Evolutionary conservation across 1,140 invertebrate species (phyloP).

Genomic region (Probaryconus sp.): DNA sequence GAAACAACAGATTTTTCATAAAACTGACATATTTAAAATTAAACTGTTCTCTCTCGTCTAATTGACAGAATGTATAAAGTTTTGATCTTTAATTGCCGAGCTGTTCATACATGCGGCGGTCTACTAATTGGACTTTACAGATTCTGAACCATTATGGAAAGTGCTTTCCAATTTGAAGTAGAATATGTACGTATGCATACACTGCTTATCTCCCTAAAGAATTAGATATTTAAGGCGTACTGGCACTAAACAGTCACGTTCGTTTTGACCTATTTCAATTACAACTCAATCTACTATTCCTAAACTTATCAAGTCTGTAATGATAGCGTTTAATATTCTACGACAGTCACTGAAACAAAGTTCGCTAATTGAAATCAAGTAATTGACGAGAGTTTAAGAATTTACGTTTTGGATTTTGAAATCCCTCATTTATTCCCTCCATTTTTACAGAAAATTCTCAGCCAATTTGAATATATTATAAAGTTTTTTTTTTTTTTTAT

Average conservation of each 20-base stretch:
- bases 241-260: background rate
- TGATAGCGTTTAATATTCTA: too few species aligned
- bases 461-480: too few species aligned
- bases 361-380: too few species aligned
- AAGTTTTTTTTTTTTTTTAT: too few species aligned
- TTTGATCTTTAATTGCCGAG: slow-evolving; percentile 34
- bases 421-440: too few species aligned
- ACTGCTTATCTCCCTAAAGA: slow-evolving; percentile 16
- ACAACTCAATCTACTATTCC: too few species aligned
- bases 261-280: background rate
- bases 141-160: slow-evolving; percentile 48
- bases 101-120: slow-evolving; percentile 16
- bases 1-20: background rate
- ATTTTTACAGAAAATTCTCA: too few species aligned
- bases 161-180: slow-evolving; percentile 43
- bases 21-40: slow-evolving; percentile 15
- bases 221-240: slow-evolving; percentile 19
- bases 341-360: too few species aligned
- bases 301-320: too few species aligned
- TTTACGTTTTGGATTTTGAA: too few species aligned
- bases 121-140: slow-evolving; percentile 48
- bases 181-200: slow-evolving; percentile 22
- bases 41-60: slow-evolving; percentile 24
- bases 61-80: slow-evolving; percentile 41
- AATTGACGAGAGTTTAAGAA: too few species aligned